Evolutionary conservation across 2,888 invertebrate genomes (phyloP).

Genomic region (Diarsia dahlii): DNA sequence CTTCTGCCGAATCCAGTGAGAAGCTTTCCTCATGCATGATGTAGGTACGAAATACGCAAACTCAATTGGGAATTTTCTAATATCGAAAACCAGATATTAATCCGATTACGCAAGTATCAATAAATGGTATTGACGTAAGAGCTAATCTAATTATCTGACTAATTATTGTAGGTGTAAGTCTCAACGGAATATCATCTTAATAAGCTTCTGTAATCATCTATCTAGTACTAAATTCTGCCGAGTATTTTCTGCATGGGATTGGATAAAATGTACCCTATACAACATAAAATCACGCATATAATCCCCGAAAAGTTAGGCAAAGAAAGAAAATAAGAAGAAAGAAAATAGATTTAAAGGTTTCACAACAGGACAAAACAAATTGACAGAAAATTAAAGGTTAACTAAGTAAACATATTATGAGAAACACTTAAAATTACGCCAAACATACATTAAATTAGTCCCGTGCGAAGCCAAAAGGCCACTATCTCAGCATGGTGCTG

Average conservation of each 20-base stretch:
- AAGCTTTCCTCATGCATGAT: neutral
- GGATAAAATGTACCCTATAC: neutral
- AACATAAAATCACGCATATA: too few species aligned
- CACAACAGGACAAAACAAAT: too few species aligned
- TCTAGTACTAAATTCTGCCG: neutral
- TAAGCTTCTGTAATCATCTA: neutral
- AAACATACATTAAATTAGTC: too few species aligned
- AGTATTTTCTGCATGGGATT: neutral
- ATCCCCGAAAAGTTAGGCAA: too few species aligned
- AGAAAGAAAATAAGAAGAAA: too few species aligned
- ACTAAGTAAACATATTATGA: too few species aligned
- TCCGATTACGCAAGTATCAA: constrained; percentile 21
- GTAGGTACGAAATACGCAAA: neutral
- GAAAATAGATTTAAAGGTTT: too few species aligned
- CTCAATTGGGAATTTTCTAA: neutral
- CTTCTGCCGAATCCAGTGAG: neutral
- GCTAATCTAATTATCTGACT: constrained; percentile 4
- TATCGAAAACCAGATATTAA: constrained; percentile 7
- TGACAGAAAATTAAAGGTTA: too few species aligned
- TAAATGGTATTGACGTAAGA: constrained; percentile 3
- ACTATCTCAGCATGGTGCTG: too few species aligned
- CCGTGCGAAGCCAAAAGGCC: too few species aligned
- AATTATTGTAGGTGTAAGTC: constrained; percentile 11
- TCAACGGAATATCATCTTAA: constrained; percentile 8
- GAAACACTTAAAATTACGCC: too few species aligned